Conservation (phyloP, 2,113 vertebrate species). For the Triplophysa tibetana region DNA sequence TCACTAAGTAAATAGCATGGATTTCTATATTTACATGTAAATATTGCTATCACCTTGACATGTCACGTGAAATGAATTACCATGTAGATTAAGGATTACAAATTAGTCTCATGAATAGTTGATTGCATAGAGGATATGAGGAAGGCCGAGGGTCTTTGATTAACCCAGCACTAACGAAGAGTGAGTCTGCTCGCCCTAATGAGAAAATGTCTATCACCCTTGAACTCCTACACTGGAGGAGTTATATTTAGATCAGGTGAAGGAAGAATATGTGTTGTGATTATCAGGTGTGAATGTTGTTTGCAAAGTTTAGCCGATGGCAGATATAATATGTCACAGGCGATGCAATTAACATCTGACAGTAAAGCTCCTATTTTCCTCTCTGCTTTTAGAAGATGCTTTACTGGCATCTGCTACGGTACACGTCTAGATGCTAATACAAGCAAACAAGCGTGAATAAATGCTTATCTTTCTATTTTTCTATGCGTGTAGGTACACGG, state of each 20-base stretch:
- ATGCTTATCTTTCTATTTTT: not conserved
- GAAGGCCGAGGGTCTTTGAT: slow-evolving; percentile 49
- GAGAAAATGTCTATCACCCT: slow-evolving; percentile 46
- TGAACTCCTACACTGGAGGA: slow-evolving; percentile 4
- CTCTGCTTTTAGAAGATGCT: not conserved
- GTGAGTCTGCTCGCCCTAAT: slow-evolving; percentile 43
- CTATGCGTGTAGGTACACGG: not conserved
- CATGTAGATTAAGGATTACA: slow-evolving; percentile 57
- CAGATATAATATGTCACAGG: not conserved
- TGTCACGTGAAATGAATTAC: slow-evolving; percentile 48
- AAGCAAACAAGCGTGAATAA: slow-evolving; percentile 8
- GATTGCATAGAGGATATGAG: slow-evolving; percentile 48
- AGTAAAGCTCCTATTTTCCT: not conserved
- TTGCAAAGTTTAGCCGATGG: not conserved
- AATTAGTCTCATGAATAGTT: slow-evolving; percentile 58
- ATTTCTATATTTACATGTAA: slow-evolving; percentile 47
- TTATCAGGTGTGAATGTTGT: slow-evolving; percentile 30
- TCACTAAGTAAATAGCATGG: slow-evolving; percentile 27
- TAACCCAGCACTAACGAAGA: slow-evolving; percentile 51
- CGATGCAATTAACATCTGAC: not conserved
- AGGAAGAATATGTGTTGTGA: slow-evolving; percentile 3
- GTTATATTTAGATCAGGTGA: slow-evolving; percentile 34
- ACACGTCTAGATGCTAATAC: slow-evolving; percentile 14
- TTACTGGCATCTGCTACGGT: not conserved
- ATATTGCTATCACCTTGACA: slow-evolving; percentile 39